A percentile compares a stretch with the other conserved stretches of the same genome.
Conservation (phyloP, 2,888 invertebrate genomes). For the Aphidius colemani region DNA sequence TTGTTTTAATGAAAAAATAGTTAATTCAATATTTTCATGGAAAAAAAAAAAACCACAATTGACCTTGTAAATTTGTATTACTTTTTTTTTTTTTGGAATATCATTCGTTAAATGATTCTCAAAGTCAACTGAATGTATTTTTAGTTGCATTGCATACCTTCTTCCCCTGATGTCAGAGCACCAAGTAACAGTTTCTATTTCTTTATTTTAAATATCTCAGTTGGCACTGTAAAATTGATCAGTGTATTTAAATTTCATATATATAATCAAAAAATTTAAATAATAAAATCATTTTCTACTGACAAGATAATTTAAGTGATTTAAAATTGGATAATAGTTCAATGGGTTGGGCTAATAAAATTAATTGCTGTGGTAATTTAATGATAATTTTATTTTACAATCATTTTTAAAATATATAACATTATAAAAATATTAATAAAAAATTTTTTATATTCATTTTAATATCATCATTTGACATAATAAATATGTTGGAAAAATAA, state of each 20-base stretch:
- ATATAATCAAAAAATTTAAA: background rate
- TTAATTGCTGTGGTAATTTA: conserved; percentile 1
- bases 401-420: background rate
- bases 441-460: background rate
- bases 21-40: too few relatives aligned
- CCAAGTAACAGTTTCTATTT: background rate
- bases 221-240: conserved; percentile 1
- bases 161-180: background rate
- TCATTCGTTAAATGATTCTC: too few relatives aligned
- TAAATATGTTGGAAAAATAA: conserved; percentile 23
- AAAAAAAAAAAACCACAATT: too few relatives aligned
- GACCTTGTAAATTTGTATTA: too few relatives aligned
- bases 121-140: too few relatives aligned
- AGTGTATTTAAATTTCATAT: background rate
- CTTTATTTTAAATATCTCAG: background rate
- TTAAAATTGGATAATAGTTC: background rate
- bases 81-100: too few relatives aligned
- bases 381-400: too few relatives aligned
- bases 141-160: too few relatives aligned
- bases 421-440: background rate
- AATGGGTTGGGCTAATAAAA: background rate
- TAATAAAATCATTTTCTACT: too few relatives aligned
- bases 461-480: background rate
- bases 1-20: too few relatives aligned
- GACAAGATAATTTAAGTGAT: background rate